A percentile compares a stretch with the other conserved stretches of the same genome.
These are phyloP conservation scores for Sminthurides aquaticus DNA, from an alignment of 2,888 invertebrate genomes.

Conservation along the genomic window DNA sequence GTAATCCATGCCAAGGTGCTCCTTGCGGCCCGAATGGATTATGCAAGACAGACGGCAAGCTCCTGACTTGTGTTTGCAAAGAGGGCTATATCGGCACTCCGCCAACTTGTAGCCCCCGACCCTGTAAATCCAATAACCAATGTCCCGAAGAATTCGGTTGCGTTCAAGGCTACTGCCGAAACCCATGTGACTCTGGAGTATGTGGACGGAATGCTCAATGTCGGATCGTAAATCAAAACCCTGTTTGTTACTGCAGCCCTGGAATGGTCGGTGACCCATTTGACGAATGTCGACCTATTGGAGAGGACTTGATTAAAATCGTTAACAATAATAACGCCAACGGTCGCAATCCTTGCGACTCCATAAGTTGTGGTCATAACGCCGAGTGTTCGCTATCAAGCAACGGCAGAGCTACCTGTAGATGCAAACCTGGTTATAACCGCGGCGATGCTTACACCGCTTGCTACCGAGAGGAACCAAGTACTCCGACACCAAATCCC, in stretches of 20 bases:
- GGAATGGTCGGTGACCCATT: constrained; percentile 18
- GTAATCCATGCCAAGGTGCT: constrained; percentile 6
- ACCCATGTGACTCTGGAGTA: constrained; percentile 16
- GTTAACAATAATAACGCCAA: background rate
- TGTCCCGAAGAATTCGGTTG: constrained; percentile 8
- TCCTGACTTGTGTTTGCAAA: constrained; percentile 13
- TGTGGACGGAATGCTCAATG: constrained; percentile 43
- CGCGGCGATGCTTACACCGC: constrained; percentile 14
- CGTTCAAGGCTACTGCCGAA: constrained; percentile 8
- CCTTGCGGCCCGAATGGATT: constrained; percentile 14
- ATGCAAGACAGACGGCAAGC: constrained; percentile 10
- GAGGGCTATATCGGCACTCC: constrained; percentile 12
- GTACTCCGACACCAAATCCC: background rate
- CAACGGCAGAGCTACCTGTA: constrained; percentile 11
- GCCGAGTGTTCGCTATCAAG: constrained; percentile 9
- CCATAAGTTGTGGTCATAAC: constrained; percentile 14
- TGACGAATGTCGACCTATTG: constrained; percentile 7
- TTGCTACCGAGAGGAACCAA: constrained; percentile 7
- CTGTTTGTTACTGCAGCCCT: constrained; percentile 24
- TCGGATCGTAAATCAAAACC: constrained; percentile 43
- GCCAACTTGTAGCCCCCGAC: constrained; percentile 4
- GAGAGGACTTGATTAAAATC: background rate
- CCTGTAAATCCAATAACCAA: background rate
- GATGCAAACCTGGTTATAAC: constrained; percentile 7
- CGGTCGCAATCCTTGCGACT: background rate